Evolutionary conservation across 1,140 invertebrate species (phyloP).

Genomic region (Stegodyphus dumicola): DNA sequence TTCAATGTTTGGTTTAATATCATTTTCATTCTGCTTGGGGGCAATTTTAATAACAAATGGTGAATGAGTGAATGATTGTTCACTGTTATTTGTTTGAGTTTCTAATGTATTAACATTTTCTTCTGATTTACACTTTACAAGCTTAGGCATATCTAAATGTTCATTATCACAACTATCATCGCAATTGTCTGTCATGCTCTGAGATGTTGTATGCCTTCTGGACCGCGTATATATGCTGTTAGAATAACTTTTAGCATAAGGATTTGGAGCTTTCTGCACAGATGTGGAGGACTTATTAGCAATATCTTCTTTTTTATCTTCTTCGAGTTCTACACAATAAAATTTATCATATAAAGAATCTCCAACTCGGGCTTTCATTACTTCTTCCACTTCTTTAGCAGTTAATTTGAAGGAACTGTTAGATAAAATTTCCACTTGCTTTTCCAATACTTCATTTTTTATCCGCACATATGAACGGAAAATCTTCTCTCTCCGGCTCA

Average conservation of each 20-base stretch:
- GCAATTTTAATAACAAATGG: constrained; percentile 45
- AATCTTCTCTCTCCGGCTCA: constrained; percentile 91
- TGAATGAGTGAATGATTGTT: constrained; percentile 21
- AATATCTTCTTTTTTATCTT: constrained; percentile 32
- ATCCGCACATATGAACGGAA: constrained; percentile 86
- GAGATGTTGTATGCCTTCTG: constrained; percentile 38
- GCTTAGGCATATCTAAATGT: constrained; percentile 28
- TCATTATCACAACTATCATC: constrained; percentile 32
- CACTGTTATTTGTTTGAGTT: not conserved
- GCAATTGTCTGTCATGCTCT: constrained; percentile 7
- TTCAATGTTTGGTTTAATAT: not conserved
- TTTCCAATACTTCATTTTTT: constrained; percentile 92
- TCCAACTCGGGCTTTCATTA: constrained; percentile 88
- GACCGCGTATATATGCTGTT: constrained; percentile 46
- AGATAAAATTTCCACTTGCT: constrained; percentile 73
- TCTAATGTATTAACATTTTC: constrained; percentile 19
- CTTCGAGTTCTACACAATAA: constrained; percentile 69
- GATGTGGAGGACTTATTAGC: not conserved
- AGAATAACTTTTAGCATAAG: constrained; percentile 63
- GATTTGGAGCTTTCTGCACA: constrained; percentile 51
- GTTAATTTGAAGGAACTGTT: constrained; percentile 70
- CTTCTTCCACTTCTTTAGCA: constrained; percentile 76
- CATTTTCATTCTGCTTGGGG: not conserved
- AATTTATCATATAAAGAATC: constrained; percentile 88
- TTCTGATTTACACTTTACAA: constrained; percentile 44